Evolutionary conservation across 2,797 vertebrate genomes (phyloP).

Genomic region (Diglossa cyanea): DNA sequence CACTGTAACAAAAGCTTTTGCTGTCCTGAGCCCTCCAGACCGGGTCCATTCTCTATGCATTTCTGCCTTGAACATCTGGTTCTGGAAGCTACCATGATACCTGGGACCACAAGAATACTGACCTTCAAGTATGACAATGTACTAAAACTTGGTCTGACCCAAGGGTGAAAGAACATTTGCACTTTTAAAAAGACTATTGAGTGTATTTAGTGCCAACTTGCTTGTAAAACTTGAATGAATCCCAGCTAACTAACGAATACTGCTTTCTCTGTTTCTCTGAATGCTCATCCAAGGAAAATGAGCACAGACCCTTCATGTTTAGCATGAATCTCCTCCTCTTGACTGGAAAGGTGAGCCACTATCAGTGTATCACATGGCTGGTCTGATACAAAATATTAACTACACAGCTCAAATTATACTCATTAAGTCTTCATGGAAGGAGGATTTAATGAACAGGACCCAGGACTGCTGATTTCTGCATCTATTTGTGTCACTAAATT

Average conservation of each 20-base stretch:
- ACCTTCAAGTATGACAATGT: neutral
- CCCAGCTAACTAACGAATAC: neutral
- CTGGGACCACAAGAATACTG: neutral
- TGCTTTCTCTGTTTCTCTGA: neutral
- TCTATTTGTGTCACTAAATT: neutral
- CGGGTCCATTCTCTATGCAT: fast-evolving
- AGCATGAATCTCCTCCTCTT: neutral
- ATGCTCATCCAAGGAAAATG: neutral
- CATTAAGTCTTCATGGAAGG: neutral
- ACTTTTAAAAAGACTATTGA: neutral
- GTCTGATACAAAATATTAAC: neutral
- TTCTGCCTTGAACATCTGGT: neutral
- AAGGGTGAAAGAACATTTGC: neutral
- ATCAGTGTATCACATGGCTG: neutral
- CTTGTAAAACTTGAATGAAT: neutral
- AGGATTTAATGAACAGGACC: neutral
- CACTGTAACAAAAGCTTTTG: neutral
- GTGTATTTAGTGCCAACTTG: neutral
- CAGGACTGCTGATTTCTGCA: neutral
- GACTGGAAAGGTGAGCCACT: neutral
- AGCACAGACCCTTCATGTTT: neutral
- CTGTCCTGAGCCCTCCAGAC: neutral
- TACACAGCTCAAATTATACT: neutral
- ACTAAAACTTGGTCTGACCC: neutral
- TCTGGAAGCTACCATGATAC: neutral